Evolutionary conservation across 2,113 vertebrate species (phyloP).

Genomic region (Notothenia coriiceps): DNA sequence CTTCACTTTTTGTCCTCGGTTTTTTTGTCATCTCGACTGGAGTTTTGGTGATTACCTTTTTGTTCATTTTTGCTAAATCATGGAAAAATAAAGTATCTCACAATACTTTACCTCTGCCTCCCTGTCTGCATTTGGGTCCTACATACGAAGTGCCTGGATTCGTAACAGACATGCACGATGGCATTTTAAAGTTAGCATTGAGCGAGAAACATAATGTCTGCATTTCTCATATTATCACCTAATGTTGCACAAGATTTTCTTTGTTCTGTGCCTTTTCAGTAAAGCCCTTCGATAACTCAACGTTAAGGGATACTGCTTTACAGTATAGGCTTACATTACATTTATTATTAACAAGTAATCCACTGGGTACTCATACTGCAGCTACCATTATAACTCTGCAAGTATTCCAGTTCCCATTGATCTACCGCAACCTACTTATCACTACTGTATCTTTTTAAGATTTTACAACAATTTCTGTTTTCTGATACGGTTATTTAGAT

Average conservation of each 20-base stretch:
- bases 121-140: too few relatives aligned
- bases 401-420: neutral
- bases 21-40: too few relatives aligned
- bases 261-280: conserved; percentile 6
- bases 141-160: too few relatives aligned
- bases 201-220: neutral
- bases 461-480: neutral
- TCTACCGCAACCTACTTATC: neutral
- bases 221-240: neutral
- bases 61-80: too few relatives aligned
- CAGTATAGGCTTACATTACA: neutral
- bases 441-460: neutral
- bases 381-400: neutral
- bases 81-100: too few relatives aligned
- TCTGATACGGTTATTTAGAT: neutral
- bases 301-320: neutral
- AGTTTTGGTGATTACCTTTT: too few relatives aligned
- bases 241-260: neutral
- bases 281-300: conserved; percentile 3
- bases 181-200: neutral
- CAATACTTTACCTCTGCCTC: too few relatives aligned
- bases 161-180: neutral
- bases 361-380: neutral
- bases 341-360: conserved; percentile 29
- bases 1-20: too few relatives aligned